A percentile compares a stretch with the other conserved stretches of the same genome.
Evolutionary conservation across 30 jellyfish, hydroid and myxozoan species (phyloP).

Genomic region (Chrysaora quinquecirrha): DNA sequence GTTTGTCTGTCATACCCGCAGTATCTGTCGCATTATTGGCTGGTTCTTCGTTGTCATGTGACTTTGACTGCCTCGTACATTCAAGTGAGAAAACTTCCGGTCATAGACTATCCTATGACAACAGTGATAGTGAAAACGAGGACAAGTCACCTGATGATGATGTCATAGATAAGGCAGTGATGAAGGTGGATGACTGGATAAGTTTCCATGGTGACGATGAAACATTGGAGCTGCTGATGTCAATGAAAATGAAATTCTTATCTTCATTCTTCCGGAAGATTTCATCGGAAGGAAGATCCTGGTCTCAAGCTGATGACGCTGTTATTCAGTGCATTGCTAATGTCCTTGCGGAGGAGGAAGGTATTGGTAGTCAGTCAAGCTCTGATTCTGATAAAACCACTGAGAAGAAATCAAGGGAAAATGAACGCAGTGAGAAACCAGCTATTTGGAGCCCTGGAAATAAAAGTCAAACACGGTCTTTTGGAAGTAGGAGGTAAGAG

Average conservation of each 20-base stretch:
- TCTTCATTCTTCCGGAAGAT: constrained; percentile 75
- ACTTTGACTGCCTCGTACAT: constrained; percentile 68
- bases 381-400: constrained; percentile 46
- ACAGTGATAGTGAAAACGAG: constrained; percentile 87
- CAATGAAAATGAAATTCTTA: constrained; percentile 68
- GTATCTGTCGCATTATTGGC: constrained; percentile 81
- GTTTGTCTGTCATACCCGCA: constrained; percentile 83
- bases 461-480: constrained; percentile 42
- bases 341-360: constrained; percentile 73
- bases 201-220: constrained; percentile 89
- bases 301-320: constrained; percentile 89
- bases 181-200: constrained; percentile 87
- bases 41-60: constrained; percentile 79
- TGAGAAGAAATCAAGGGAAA: constrained; percentile 23
- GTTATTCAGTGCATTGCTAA: constrained; percentile 77
- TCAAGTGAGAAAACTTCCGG: constrained; percentile 36
- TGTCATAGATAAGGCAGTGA: background rate
- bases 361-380: constrained; percentile 30
- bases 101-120: constrained; percentile 35
- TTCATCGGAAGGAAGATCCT: constrained; percentile 77
- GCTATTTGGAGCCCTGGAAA: constrained; percentile 31
- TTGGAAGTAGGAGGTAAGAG: constrained; percentile 40
- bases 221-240: constrained; percentile 61
- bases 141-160: constrained; percentile 27
- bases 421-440: constrained; percentile 32